These are phyloP conservation scores for Sprattus sprattus DNA, from an alignment of 2,113 vertebrate genomes.

Conservation along the genomic window DNA sequence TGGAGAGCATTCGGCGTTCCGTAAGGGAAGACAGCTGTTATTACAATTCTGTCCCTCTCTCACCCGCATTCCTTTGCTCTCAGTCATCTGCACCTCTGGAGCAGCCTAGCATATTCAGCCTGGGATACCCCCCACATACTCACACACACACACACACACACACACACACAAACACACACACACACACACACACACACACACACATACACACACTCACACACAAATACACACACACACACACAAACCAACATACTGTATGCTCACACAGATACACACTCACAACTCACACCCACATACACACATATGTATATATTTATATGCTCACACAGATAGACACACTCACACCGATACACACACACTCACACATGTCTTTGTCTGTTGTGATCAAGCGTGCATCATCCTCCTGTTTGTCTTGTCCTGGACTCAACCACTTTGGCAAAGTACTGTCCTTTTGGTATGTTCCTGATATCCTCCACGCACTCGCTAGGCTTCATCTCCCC, in stretches of 20 bases:
- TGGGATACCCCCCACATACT: conserved; percentile 29
- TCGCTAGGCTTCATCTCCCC: conserved; percentile 21
- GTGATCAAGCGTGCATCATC: background rate
- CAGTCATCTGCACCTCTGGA: conserved; percentile 56
- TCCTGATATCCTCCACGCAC: conserved; percentile 5
- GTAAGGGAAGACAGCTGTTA: conserved; percentile 74
- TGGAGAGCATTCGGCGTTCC: conserved; percentile 69
- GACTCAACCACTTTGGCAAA: conserved; percentile 39
- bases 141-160: conserved; percentile 1
- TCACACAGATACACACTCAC: background rate
- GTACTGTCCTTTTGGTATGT: conserved; percentile 12
- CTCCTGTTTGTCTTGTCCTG: conserved; percentile 26
- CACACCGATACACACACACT: background rate
- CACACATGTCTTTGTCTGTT: background rate
- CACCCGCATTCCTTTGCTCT: conserved; percentile 56
- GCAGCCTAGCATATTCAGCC: conserved; percentile 43
- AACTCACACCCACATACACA: background rate
- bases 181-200: background rate
- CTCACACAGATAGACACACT: background rate
- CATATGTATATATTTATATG: background rate
- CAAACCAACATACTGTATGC: background rate
- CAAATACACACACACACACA: background rate
- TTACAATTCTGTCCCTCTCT: conserved; percentile 61
- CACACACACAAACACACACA: background rate
- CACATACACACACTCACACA: background rate